Percentiles rank a stretch among this genome's conserved stretches.
phyloP scores from a whole-genome alignment of 2,888 invertebrate genomes.

The Nudaria mundana region DNA sequence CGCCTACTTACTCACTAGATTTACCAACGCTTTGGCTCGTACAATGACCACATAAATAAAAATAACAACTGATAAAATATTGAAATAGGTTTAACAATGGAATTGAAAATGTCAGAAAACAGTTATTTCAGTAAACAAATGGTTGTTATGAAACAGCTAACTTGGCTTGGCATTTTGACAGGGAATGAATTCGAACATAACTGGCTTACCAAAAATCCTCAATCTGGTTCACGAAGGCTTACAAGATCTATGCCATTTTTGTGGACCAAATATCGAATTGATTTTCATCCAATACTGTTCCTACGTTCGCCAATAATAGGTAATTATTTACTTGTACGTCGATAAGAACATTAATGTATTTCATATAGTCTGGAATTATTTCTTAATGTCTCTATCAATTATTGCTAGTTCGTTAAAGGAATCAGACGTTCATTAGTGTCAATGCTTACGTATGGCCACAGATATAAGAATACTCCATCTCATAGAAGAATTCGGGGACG shows the following conservation, averaged over 20 bases:
- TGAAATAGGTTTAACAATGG: slow-evolving; percentile 1
- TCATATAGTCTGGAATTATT: background rate
- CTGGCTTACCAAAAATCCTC: slow-evolving; percentile 7
- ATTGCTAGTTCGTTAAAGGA: slow-evolving; percentile 3
- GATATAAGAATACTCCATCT: no score
- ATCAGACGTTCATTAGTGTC: slow-evolving; percentile 6
- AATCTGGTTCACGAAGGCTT: slow-evolving; percentile 5
- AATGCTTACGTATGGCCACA: slow-evolving; percentile 2
- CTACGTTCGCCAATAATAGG: background rate
- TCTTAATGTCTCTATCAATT: slow-evolving; percentile 7
- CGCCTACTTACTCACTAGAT: no score
- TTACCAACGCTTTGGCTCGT: no score
- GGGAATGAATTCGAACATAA: slow-evolving; percentile 5
- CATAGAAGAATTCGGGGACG: no score
- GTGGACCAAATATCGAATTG: background rate
- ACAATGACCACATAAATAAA: no score
- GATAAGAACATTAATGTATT: no score
- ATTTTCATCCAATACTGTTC: background rate
- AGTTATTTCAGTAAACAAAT: slow-evolving; percentile 4
- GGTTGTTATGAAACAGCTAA: slow-evolving; percentile 9
- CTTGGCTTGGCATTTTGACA: slow-evolving; percentile 19
- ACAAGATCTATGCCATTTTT: background rate
- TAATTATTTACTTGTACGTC: background rate
- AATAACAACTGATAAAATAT: no score
- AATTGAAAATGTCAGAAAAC: slow-evolving; percentile 14